Evolutionary conservation across 2,113 vertebrate genomes (phyloP), one percentile per base, ranked within the genome.

Genomic region (Carassius carassius): DNA sequence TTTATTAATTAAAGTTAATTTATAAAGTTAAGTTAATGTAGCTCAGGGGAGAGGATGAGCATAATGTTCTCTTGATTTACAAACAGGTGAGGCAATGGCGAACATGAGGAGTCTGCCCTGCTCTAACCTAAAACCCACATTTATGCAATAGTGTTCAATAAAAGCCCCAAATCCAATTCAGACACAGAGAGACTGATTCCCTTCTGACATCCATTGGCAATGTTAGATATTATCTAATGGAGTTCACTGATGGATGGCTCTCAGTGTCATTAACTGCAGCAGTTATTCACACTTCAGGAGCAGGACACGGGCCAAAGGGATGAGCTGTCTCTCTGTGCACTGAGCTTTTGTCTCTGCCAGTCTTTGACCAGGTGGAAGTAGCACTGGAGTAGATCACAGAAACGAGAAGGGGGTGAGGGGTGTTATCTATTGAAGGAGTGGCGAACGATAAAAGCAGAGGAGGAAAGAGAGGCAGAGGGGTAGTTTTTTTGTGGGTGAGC

Each of bases 401-500:
- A 51, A 75, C 32, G 87, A 85, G 83, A 84, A 87, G 41, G 81
- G 70, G 60, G 82, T 84, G 70, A 90, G 87, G 87, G 10, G 86
- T 84, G 77, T 87, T 88, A 92, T 87, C 92, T 90, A 87, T 63
- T 72, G 87, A 87, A 90, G 86, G 41, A 76, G 88, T 87, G 89
- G 90, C 86, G 13, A 87, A 63, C 78, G 89, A 87, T 91, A 85
- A 92, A 91, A 89, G 88, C 83, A 91, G 84, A 91, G 90, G 89
- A 83, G 80, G 89, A 88, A 86, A 90, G 93, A 91, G 90, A 92
- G 91, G 90, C 91, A 89, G 85, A 92, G 54, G 89, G 86, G 87
- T 85, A 88, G 94, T 77, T 77, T 82, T 58, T 79, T 87, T 78
- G 92, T 90, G 90, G 76, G 79, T 23, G 93, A 91, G 94, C 95